A percentile compares a stretch with the other conserved stretches of the same genome.
Conservation (phyloP, 2,888 invertebrate genomes). For the Drosophila diplacantha region DNA sequence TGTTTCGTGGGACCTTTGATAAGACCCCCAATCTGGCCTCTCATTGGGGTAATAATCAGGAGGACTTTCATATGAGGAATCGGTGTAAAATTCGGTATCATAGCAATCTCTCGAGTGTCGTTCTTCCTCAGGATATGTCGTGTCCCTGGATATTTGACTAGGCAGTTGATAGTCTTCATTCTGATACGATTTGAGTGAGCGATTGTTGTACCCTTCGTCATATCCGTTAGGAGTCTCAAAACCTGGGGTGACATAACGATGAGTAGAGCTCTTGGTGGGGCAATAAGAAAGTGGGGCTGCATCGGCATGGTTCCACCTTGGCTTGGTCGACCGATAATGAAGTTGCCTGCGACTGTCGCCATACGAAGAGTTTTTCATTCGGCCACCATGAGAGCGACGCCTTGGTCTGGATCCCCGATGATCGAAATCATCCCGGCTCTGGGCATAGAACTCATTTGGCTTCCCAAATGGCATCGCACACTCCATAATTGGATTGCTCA, state of each 20-base stretch:
- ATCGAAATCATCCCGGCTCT: not conserved
- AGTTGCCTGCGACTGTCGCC: not conserved
- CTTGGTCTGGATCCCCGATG: not conserved
- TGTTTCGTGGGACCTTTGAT: too few species aligned
- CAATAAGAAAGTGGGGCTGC: not conserved
- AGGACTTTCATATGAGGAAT: not conserved
- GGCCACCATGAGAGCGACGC: not conserved
- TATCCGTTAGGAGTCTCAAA: not conserved
- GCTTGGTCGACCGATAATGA: not conserved
- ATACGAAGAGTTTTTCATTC: not conserved
- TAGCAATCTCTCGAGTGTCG: not conserved
- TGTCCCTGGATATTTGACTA: too few species aligned
- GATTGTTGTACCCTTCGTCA: not conserved
- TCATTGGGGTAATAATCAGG: not conserved
- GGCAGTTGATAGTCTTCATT: not conserved
- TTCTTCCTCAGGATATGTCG: not conserved
- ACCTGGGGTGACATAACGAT: not conserved
- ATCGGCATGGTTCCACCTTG: not conserved
- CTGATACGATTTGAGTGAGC: not conserved
- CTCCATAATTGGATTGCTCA: conserved; percentile 9
- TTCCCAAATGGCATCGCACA: conserved; percentile 24
- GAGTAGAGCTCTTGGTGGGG: not conserved
- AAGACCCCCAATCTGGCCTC: not conserved
- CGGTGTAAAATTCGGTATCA: not conserved
- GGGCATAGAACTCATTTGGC: conserved; percentile 45